These are phyloP conservation scores for Sebastes steindachneri DNA, from an alignment of 2,797 vertebrate species.

Conservation along the genomic window DNA sequence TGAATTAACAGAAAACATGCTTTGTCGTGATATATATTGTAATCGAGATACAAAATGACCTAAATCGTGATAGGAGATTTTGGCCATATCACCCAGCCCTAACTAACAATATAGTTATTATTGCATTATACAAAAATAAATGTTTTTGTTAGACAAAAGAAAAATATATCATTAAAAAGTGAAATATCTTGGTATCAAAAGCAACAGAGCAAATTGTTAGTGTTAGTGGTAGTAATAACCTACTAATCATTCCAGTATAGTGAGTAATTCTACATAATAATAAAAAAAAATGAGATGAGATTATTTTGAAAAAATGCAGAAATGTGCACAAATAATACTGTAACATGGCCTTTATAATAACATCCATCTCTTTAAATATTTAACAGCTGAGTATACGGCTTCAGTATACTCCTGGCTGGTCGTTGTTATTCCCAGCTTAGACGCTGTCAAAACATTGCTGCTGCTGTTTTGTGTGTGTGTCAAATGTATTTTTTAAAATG, in stretches of 20 bases:
- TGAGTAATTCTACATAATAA: neutral
- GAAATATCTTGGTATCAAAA: neutral
- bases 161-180: neutral
- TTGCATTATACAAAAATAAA: neutral
- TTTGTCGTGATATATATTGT: too few relatives aligned
- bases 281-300: neutral
- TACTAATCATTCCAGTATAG: neutral
- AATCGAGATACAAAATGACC: too few relatives aligned
- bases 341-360: neutral
- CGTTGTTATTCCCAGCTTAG: constrained; percentile 17
- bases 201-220: neutral
- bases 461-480: constrained; percentile 29
- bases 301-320: neutral
- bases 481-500: constrained; percentile 60
- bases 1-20: too few relatives aligned
- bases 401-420: neutral
- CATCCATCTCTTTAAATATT: constrained; percentile 25
- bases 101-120: neutral
- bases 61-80: too few relatives aligned
- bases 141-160: neutral
- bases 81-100: too few relatives aligned
- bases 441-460: constrained; percentile 35
- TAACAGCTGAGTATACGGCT: neutral
- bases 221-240: neutral
- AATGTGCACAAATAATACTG: neutral